Evolutionary conservation across 1,140 invertebrate species (phyloP).

Genomic region (Drosophila saltans): DNA sequence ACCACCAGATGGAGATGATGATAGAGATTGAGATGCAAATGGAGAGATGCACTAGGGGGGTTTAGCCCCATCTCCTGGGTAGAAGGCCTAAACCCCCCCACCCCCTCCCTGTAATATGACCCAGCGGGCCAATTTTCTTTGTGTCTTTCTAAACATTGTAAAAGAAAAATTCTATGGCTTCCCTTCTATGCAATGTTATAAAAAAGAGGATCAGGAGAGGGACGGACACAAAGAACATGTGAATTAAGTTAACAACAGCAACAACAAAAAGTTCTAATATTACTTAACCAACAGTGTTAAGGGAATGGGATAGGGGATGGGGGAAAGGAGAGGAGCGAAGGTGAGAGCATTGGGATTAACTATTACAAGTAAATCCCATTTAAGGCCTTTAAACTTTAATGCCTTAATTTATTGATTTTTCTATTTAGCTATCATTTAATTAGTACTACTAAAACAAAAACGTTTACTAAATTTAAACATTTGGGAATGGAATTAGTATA

Average conservation of each 20-base stretch:
- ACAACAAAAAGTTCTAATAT: neutral
- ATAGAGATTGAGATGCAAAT: slow-evolving; percentile 6
- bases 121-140: neutral
- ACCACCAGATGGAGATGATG: slow-evolving; percentile 3
- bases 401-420: neutral
- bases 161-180: slow-evolving; percentile 1
- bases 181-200: neutral
- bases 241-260: neutral
- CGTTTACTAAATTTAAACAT: too few species aligned
- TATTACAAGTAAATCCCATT: slow-evolving; percentile 6
- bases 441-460: too few species aligned
- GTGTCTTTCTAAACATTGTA: neutral
- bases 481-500: too few species aligned
- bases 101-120: neutral
- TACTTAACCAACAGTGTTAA: neutral
- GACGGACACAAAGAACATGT: neutral
- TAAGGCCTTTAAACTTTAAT: neutral
- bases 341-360: neutral
- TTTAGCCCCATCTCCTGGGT: too few species aligned
- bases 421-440: too few species aligned
- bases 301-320: too few species aligned
- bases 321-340: too few species aligned
- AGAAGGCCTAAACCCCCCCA: too few species aligned
- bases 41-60: slow-evolving; percentile 3
- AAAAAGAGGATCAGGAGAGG: neutral